Evolutionary conservation across 2,888 invertebrate species (phyloP).

Genomic region (Drosophila mettleri): DNA sequence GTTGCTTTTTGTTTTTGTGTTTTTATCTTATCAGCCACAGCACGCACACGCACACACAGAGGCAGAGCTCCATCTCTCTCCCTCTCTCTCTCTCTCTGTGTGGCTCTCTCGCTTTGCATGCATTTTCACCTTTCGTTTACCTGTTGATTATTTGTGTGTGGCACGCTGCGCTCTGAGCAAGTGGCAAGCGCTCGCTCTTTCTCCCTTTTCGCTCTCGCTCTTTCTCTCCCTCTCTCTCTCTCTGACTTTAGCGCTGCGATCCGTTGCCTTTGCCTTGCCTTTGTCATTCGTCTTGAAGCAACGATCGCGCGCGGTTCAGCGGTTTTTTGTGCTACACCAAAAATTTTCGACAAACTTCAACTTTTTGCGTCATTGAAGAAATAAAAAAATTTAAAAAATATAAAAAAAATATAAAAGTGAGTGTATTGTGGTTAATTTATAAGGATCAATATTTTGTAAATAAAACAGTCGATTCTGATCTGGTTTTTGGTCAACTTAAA

Average conservation of each 20-base stretch:
- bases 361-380: constrained; percentile 9
- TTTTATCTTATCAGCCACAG: constrained; percentile 59
- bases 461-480: neutral
- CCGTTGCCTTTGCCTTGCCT: constrained; percentile 49
- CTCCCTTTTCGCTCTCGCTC: neutral
- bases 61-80: neutral
- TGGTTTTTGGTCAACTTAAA: constrained; percentile 6
- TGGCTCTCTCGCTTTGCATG: neutral
- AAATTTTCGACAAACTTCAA: constrained; percentile 28
- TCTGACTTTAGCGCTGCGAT: constrained; percentile 59
- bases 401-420: constrained; percentile 25
- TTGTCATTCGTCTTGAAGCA: constrained; percentile 74
- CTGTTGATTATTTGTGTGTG: constrained; percentile 61
- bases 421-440: constrained; percentile 15
- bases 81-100: neutral
- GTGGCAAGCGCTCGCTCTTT: constrained; percentile 13
- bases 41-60: constrained; percentile 11
- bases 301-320: constrained; percentile 74
- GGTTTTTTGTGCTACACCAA: constrained; percentile 4
- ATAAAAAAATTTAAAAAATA: neutral
- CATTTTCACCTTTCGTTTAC: constrained; percentile 70
- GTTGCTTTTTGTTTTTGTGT: constrained; percentile 41
- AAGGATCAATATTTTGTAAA: constrained; percentile 2
- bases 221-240: constrained; percentile 23
- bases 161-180: constrained; percentile 28